Evolutionary conservation across 2,113 vertebrate genomes (phyloP).

Genomic region (Seriola dumerili): DNA sequence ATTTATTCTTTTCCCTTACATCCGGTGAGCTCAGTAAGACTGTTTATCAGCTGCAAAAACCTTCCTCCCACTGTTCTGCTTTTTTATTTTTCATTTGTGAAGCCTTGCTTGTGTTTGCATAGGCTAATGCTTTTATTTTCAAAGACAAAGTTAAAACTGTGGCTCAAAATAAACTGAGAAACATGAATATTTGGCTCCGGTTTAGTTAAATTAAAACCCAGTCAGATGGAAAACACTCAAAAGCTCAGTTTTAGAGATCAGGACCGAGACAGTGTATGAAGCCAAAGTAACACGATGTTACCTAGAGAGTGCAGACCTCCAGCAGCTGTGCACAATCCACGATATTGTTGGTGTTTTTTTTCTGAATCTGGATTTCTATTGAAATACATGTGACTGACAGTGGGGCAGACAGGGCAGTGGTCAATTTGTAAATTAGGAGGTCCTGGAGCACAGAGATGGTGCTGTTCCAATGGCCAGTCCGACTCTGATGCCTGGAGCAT

Average conservation of each 20-base stretch:
- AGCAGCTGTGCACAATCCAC: not conserved
- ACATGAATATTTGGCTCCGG: slow-evolving; percentile 18
- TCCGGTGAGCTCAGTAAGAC: not conserved
- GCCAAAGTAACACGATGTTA: not conserved
- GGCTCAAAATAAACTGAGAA: slow-evolving; percentile 17
- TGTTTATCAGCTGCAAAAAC: slow-evolving; percentile 37
- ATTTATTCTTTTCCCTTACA: slow-evolving; percentile 21
- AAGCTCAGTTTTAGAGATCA: slow-evolving; percentile 11
- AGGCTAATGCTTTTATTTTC: slow-evolving; percentile 18
- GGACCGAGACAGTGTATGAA: slow-evolving; percentile 4
- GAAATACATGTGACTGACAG: not conserved
- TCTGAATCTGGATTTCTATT: not conserved
- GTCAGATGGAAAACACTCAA: slow-evolving; percentile 39
- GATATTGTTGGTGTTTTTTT: not conserved
- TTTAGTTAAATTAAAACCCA: slow-evolving; percentile 51
- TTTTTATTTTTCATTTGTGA: not conserved
- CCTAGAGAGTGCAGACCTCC: not conserved
- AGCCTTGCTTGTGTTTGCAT: not conserved
- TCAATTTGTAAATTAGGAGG: too few relatives aligned
- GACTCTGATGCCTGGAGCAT: too few relatives aligned
- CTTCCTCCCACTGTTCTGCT: not conserved
- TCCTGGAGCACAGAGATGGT: too few relatives aligned
- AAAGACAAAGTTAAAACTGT: not conserved
- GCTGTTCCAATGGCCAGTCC: too few relatives aligned
- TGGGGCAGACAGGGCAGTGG: not conserved